phyloP scores from a whole-genome alignment of 2,797 vertebrate species.

The Diplodus sargus region DNA sequence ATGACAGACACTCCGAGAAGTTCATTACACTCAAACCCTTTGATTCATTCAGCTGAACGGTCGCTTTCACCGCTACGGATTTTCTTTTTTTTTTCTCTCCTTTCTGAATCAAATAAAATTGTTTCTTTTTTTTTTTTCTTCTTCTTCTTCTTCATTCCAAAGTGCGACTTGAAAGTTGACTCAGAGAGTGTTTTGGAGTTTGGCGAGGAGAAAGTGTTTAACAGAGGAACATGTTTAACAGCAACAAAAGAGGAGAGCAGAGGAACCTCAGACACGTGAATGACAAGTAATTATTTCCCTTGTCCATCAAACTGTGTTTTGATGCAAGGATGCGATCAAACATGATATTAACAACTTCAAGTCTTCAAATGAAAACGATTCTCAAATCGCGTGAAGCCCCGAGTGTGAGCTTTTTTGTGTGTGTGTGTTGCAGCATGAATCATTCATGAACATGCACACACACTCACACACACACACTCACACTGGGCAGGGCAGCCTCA shows the following conservation, averaged over 20 bases:
- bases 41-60: conserved; percentile 69
- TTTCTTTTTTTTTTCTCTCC: background rate
- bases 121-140: conserved; percentile 47
- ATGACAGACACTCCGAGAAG: conserved; percentile 77
- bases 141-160: conserved; percentile 29
- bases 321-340: conserved; percentile 85
- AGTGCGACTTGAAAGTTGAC: conserved; percentile 67
- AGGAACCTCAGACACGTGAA: conserved; percentile 83
- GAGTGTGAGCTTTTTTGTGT: conserved; percentile 42
- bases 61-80: conserved; percentile 11
- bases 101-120: conserved; percentile 23
- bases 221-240: conserved; percentile 79
- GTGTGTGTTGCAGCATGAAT: conserved; percentile 64
- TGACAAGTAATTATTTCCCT: conserved; percentile 89
- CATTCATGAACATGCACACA: conserved; percentile 58
- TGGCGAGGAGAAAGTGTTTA: conserved; percentile 71
- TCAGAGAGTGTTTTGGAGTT: conserved; percentile 57
- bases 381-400: conserved; percentile 59
- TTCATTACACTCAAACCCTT: conserved; percentile 79
- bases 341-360: conserved; percentile 86
- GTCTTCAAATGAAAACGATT: conserved; percentile 82
- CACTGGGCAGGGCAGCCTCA: conserved; percentile 44
- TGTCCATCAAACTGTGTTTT: conserved; percentile 87
- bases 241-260: conserved; percentile 77
- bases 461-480: conserved; percentile 31